These are phyloP conservation scores for Cybosia mesomella DNA, from an alignment of 2,888 invertebrate species.

Conservation along the genomic window DNA sequence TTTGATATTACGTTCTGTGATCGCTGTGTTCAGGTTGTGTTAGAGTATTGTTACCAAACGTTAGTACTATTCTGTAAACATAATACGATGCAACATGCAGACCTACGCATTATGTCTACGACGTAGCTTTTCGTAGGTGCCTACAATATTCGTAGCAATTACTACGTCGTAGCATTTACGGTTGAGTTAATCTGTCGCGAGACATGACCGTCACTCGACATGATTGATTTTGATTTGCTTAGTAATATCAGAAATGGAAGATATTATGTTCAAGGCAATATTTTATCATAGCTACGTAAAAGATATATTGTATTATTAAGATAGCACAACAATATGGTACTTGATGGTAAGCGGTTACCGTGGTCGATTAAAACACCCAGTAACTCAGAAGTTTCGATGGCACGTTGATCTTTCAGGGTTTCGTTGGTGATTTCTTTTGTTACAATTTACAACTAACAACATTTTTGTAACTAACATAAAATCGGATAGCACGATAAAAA, in stretches of 20 bases:
- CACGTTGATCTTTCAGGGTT: too few relatives aligned
- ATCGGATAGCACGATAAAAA: too few relatives aligned
- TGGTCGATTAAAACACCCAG: too few relatives aligned
- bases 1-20: too few relatives aligned
- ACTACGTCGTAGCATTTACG: conserved; percentile 55
- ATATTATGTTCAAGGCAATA: neutral
- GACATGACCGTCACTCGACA: conserved; percentile 18
- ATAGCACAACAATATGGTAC: too few relatives aligned
- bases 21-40: too few relatives aligned
- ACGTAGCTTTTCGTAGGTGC: conserved; percentile 48
- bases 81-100: neutral
- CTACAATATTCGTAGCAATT: conserved; percentile 57
- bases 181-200: conserved; percentile 32
- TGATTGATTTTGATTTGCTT: conserved; percentile 33
- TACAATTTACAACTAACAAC: too few relatives aligned
- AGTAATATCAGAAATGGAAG: conserved; percentile 15
- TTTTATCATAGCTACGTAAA: neutral
- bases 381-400: too few relatives aligned
- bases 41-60: neutral
- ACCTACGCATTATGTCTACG: conserved; percentile 33
- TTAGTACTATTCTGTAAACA: neutral
- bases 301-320: neutral
- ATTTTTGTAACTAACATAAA: too few relatives aligned
- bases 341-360: too few relatives aligned
- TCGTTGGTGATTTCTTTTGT: too few relatives aligned